phyloP scores from a whole-genome alignment of 2,888 invertebrate species.

The Amaurobius ferox region DNA sequence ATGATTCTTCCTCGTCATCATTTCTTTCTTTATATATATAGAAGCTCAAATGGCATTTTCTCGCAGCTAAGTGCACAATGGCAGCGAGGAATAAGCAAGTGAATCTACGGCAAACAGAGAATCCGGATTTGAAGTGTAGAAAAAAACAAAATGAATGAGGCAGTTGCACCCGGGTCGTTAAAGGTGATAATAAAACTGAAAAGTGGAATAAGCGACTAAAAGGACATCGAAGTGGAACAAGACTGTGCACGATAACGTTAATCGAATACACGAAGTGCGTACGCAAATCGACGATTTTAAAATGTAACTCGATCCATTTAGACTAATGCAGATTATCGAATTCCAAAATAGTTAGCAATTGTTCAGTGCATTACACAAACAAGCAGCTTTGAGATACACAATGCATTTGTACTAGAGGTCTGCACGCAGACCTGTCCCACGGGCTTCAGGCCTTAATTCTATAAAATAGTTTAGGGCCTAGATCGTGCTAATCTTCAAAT shows the following conservation, averaged over 20 bases:
- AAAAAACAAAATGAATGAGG: not conserved
- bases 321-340: too few species aligned
- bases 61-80: conserved; percentile 23
- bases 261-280: not conserved
- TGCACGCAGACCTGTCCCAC: too few species aligned
- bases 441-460: too few species aligned
- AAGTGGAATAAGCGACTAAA: not conserved
- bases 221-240: not conserved
- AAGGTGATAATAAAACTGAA: conserved; percentile 2
- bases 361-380: too few species aligned
- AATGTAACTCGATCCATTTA: too few species aligned
- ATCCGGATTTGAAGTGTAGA: not conserved
- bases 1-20: conserved; percentile 13
- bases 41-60: conserved; percentile 47
- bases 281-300: too few species aligned
- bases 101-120: not conserved
- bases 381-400: too few species aligned
- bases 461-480: too few species aligned
- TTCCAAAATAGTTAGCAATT: too few species aligned
- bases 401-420: too few species aligned
- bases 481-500: too few species aligned
- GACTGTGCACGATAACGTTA: not conserved
- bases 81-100: not conserved
- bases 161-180: conserved; percentile 12
- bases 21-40: conserved; percentile 4